Evolutionary conservation across 2,797 vertebrate species (phyloP).

Genomic region (Adelosebastes latens): DNA sequence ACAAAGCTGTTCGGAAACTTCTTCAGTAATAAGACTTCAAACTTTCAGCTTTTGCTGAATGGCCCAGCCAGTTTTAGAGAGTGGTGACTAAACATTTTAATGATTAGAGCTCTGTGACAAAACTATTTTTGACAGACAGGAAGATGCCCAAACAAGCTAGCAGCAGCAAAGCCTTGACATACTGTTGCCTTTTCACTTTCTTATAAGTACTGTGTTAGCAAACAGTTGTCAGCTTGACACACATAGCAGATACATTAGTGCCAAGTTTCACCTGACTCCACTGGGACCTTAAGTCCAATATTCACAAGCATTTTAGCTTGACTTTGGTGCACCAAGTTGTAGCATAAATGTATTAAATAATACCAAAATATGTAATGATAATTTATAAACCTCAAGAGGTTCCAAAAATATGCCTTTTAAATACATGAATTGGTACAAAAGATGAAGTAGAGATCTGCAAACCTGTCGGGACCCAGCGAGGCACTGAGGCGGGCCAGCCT

Average conservation of each 20-base stretch:
- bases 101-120: background rate
- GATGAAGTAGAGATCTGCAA: too few species aligned
- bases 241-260: background rate
- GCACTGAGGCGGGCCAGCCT: too few species aligned
- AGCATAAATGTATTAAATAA: background rate
- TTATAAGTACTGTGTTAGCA: background rate
- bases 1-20: constrained; percentile 63
- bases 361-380: background rate
- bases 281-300: background rate
- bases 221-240: background rate
- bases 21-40: constrained; percentile 1
- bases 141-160: background rate
- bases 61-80: background rate
- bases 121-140: background rate
- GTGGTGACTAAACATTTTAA: background rate
- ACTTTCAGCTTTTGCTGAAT: constrained; percentile 9
- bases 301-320: background rate
- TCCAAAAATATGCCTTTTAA: background rate
- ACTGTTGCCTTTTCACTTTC: background rate
- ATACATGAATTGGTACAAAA: background rate
- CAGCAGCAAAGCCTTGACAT: background rate
- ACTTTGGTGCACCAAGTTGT: background rate
- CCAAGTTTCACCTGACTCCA: background rate
- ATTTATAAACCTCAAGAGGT: too few species aligned
- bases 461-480: too few species aligned